A percentile compares a stretch with the other conserved stretches of the same genome.
phyloP scores from a whole-genome alignment of 2,888 invertebrate species.

The Mellilla xanthometata region DNA sequence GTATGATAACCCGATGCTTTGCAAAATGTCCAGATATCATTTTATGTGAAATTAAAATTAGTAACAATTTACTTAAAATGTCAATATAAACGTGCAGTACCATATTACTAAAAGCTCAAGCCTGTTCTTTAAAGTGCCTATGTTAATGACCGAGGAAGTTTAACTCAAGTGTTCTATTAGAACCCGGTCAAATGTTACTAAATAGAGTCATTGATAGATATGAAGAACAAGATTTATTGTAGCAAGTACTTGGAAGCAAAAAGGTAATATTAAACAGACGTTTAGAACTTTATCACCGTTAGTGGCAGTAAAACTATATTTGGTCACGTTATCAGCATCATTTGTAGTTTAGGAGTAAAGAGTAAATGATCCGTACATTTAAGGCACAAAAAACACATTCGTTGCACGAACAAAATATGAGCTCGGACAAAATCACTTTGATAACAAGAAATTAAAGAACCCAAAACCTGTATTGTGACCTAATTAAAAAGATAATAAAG shows the following conservation, averaged over 20 bases:
- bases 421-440: too few relatives aligned
- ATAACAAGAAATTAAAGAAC: conserved; percentile 15
- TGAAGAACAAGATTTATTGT: neutral
- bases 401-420: too few relatives aligned
- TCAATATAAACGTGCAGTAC: too few relatives aligned
- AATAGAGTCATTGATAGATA: conserved; percentile 17
- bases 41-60: too few relatives aligned
- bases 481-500: conserved; percentile 25
- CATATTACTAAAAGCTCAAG: conserved; percentile 16
- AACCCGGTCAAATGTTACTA: conserved; percentile 12
- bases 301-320: too few relatives aligned
- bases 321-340: neutral
- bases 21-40: too few relatives aligned
- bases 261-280: conserved; percentile 10
- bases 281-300: conserved; percentile 4
- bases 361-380: too few relatives aligned
- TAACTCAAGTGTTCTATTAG: conserved; percentile 13
- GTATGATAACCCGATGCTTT: too few relatives aligned
- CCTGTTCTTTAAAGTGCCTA: conserved; percentile 17
- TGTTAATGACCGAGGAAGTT: conserved; percentile 21
- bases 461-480: conserved; percentile 7
- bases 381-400: too few relatives aligned
- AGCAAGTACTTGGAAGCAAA: too few relatives aligned
- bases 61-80: too few relatives aligned
- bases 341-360: too few relatives aligned